phyloP scores from a whole-genome alignment of 2,113 vertebrate genomes.

The Machaerirhynchus nigripectus region DNA sequence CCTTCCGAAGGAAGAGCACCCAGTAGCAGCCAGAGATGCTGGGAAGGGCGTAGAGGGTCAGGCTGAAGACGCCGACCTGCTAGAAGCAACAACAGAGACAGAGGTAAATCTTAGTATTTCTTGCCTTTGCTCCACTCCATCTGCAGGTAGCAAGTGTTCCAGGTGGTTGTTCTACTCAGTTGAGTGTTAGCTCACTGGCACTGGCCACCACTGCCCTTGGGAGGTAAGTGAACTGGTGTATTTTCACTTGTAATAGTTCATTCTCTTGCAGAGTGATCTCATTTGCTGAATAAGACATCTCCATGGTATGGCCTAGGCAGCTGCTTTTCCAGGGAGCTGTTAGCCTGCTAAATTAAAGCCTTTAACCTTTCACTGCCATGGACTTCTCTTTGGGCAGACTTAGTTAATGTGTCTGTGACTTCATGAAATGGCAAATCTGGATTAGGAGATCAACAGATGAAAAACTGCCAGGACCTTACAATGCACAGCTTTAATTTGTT shows the following conservation, averaged over 20 bases:
- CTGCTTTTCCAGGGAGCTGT: neutral
- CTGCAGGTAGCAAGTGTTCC: neutral
- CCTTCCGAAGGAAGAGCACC: slow-evolving; percentile 57
- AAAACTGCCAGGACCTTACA: neutral
- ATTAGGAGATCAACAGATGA: neutral
- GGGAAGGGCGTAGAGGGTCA: neutral
- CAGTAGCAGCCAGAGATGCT: slow-evolving; percentile 18
- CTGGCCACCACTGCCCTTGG: neutral
- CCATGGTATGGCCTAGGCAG: too few relatives aligned
- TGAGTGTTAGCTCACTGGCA: neutral
- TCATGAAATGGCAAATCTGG: neutral
- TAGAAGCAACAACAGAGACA: neutral
- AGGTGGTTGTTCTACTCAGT: neutral
- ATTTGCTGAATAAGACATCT: neutral
- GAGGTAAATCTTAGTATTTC: slow-evolving; percentile 31
- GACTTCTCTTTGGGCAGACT: neutral
- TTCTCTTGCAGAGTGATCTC: neutral
- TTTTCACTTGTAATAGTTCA: neutral
- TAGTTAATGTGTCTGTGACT: neutral
- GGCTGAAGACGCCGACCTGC: neutral
- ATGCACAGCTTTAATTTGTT: neutral
- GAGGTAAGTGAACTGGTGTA: neutral
- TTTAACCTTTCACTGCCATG: neutral
- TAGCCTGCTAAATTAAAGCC: neutral
- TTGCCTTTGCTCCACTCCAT: accelerated